phyloP scores from a whole-genome alignment of 2,888 invertebrate species.

The Meliscaeva auricollis region DNA sequence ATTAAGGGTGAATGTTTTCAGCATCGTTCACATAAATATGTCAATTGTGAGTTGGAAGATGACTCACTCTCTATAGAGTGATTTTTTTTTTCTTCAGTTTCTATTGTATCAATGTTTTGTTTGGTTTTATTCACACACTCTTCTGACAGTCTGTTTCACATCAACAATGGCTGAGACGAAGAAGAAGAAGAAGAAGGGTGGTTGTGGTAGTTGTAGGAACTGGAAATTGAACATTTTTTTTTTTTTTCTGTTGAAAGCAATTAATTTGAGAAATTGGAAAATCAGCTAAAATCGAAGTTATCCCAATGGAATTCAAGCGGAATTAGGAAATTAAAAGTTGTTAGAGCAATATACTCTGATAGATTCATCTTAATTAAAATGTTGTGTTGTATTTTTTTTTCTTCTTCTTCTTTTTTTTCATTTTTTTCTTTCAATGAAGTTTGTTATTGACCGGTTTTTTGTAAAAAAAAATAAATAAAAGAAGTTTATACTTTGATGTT shows the following conservation, averaged over 20 bases:
- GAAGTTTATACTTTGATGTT: slow-evolving; percentile 14
- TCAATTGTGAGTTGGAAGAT: slow-evolving; percentile 63
- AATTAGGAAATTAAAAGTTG: slow-evolving; percentile 71
- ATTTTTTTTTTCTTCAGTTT: background rate
- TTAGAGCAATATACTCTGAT: slow-evolving; percentile 13
- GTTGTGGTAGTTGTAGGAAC: background rate
- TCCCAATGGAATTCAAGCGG: slow-evolving; percentile 60
- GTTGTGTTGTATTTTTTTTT: slow-evolving; percentile 28
- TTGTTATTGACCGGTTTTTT: slow-evolving; percentile 2
- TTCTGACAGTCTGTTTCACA: slow-evolving; percentile 51
- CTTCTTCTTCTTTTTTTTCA: background rate
- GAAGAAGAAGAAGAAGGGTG: slow-evolving; percentile 8
- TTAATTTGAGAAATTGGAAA: slow-evolving; percentile 73
- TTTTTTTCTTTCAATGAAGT: background rate
- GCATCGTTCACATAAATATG: slow-evolving; percentile 58
- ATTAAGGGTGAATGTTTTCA: slow-evolving; percentile 47
- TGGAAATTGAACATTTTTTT: slow-evolving; percentile 30
- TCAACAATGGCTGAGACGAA: slow-evolving; percentile 6
- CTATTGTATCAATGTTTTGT: background rate
- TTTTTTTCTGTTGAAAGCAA: slow-evolving; percentile 66
- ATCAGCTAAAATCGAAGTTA: slow-evolving; percentile 64
- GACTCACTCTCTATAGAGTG: slow-evolving; percentile 49
- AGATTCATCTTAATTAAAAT: slow-evolving; percentile 68
- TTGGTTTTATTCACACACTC: slow-evolving; percentile 37
- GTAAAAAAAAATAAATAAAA: background rate